phyloP scores from a whole-genome alignment of 2,797 vertebrate species.

The Melanotaenia trifasciata region DNA sequence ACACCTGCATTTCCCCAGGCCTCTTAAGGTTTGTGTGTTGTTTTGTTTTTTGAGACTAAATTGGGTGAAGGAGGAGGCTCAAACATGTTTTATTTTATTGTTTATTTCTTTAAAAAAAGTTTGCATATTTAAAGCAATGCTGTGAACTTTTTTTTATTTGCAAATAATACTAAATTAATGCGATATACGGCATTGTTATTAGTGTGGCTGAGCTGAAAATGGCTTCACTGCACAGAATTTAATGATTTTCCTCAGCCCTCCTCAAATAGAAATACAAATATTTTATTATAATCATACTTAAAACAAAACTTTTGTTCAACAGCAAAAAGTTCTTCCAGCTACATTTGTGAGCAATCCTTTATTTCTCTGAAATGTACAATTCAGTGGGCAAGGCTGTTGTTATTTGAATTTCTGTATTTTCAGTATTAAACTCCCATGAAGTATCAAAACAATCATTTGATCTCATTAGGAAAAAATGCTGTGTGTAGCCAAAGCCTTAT shows the following conservation, averaged over 20 bases:
- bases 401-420: neutral
- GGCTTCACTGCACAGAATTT: neutral
- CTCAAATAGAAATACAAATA: too few relatives aligned
- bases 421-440: slow-evolving; percentile 10
- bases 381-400: neutral
- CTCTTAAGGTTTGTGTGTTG: slow-evolving; percentile 80
- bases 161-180: too few relatives aligned
- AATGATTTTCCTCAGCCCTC: neutral
- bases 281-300: neutral
- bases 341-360: neutral
- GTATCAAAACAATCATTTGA: neutral
- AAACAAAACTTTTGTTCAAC: neutral
- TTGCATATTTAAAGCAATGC: slow-evolving; percentile 3
- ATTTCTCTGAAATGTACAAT: neutral
- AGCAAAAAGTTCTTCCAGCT: neutral
- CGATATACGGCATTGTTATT: neutral
- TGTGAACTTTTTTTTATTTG: too few relatives aligned
- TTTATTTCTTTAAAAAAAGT: slow-evolving; percentile 3
- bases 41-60: slow-evolving; percentile 1
- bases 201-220: neutral
- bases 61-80: neutral
- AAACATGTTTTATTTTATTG: neutral
- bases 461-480: neutral
- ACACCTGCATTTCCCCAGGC: slow-evolving; percentile 80
- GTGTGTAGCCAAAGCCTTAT: slow-evolving; percentile 6